A percentile compares a stretch with the other conserved stretches of the same genome.
These are phyloP conservation scores for Tadarida brasiliensis DNA, from an alignment of 2,797 vertebrate species.

Conservation along the genomic window DNA sequence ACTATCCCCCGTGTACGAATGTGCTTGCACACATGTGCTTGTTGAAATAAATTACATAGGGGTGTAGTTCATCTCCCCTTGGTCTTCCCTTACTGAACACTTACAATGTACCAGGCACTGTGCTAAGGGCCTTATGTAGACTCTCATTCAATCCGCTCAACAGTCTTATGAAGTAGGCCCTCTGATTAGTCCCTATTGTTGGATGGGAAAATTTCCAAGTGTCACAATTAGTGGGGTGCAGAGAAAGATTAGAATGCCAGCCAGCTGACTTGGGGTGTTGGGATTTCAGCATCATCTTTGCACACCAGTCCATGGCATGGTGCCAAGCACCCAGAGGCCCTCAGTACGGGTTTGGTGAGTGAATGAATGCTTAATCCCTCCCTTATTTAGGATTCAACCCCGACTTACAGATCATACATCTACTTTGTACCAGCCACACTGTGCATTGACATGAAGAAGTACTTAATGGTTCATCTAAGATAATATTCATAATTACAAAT, in stretches of 20 bases:
- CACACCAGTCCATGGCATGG: no score
- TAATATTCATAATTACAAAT: conserved; percentile 5
- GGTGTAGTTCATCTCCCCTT: background rate
- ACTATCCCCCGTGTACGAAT: no score
- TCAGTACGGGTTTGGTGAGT: background rate
- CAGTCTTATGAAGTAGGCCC: background rate
- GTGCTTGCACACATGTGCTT: background rate
- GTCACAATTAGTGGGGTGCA: background rate
- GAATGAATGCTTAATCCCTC: background rate
- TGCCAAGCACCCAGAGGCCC: background rate
- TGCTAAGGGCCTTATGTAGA: background rate
- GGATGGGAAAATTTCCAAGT: background rate
- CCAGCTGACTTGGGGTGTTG: background rate
- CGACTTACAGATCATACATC: background rate
- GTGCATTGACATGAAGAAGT: background rate
- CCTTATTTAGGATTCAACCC: background rate
- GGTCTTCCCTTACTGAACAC: background rate
- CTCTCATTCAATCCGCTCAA: background rate
- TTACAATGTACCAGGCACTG: background rate
- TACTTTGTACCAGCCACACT: background rate
- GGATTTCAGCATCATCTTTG: background rate
- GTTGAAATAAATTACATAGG: background rate
- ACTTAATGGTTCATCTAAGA: conserved; percentile 8
- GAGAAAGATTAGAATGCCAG: background rate
- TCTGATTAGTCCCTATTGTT: background rate